phyloP scores from a whole-genome alignment of 2,113 vertebrate genomes.

The Plectropomus leopardus region DNA sequence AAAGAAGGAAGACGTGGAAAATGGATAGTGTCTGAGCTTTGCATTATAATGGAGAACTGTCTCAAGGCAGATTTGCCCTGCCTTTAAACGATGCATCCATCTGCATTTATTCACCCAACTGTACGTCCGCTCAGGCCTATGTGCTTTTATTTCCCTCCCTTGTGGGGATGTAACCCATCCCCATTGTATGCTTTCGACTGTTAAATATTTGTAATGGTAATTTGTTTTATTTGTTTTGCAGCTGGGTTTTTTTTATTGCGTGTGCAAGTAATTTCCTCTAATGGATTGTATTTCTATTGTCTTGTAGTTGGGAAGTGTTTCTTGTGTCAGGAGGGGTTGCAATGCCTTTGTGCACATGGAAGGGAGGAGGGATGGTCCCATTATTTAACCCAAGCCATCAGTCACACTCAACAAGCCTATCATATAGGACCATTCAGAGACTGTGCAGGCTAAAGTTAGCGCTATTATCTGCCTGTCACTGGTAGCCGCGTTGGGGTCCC shows the following conservation, averaged over 20 bases:
- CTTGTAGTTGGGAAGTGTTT: conserved; percentile 50
- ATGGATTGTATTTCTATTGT: conserved; percentile 62
- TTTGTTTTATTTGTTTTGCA: conserved; percentile 64
- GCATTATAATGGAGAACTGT: conserved; percentile 75
- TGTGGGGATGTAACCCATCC: conserved; percentile 28
- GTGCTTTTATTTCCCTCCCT: conserved; percentile 38
- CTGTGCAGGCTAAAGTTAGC: conserved; percentile 77
- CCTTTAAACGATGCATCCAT: conserved; percentile 67
- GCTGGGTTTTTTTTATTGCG: conserved; percentile 36
- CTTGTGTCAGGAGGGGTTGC: conserved; percentile 54
- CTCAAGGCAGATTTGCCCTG: conserved; percentile 65
- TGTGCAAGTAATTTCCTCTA: conserved; percentile 61
- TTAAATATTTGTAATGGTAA: conserved; percentile 71
- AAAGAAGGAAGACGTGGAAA: conserved; percentile 58
- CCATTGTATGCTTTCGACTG: conserved; percentile 24
- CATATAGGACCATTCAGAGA: conserved; percentile 70
- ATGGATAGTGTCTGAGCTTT: conserved; percentile 72
- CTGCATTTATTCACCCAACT: conserved; percentile 64
- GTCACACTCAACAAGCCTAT: conserved; percentile 82
- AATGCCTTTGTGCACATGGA: conserved; percentile 45
- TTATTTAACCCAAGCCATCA: conserved; percentile 78
- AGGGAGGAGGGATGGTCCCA: conserved; percentile 48
- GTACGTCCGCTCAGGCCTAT: conserved; percentile 23
- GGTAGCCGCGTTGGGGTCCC: conserved; percentile 72
- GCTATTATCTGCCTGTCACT: conserved; percentile 81